Conservation (phyloP, 2,797 vertebrate species). For the Anguilla anguilla region DNA sequence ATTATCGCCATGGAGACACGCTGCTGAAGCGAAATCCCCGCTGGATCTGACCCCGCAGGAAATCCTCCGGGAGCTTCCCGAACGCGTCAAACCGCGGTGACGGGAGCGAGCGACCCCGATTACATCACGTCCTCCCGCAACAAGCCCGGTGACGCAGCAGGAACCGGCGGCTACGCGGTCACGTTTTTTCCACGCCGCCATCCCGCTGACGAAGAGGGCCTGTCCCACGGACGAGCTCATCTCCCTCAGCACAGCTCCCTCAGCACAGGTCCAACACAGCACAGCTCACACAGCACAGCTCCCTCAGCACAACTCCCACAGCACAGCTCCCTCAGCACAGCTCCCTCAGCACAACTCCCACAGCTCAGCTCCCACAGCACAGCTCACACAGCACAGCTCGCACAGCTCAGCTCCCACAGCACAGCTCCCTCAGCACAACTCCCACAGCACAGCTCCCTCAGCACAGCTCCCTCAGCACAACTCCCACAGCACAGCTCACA, state of each 20-base stretch:
- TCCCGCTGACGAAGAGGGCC: not conserved
- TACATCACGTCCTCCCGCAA: not conserved
- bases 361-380: too few species aligned
- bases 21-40: not conserved
- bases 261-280: too few species aligned
- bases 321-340: too few species aligned
- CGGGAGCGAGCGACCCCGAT: not conserved
- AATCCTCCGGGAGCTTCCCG: not conserved
- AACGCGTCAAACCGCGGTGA: not conserved
- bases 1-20: slow-evolving; percentile 7
- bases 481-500: too few species aligned
- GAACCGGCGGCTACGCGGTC: not conserved
- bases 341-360: too few species aligned
- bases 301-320: too few species aligned
- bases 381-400: too few species aligned
- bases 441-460: too few species aligned
- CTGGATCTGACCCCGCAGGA: not conserved
- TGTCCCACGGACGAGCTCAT: not conserved
- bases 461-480: too few species aligned
- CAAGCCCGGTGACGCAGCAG: not conserved
- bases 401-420: too few species aligned
- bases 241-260: not conserved
- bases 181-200: not conserved
- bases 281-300: too few species aligned
- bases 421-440: too few species aligned